phyloP scores from a whole-genome alignment of 1,140 invertebrate species.

The Paralvinella palmiformis region DNA sequence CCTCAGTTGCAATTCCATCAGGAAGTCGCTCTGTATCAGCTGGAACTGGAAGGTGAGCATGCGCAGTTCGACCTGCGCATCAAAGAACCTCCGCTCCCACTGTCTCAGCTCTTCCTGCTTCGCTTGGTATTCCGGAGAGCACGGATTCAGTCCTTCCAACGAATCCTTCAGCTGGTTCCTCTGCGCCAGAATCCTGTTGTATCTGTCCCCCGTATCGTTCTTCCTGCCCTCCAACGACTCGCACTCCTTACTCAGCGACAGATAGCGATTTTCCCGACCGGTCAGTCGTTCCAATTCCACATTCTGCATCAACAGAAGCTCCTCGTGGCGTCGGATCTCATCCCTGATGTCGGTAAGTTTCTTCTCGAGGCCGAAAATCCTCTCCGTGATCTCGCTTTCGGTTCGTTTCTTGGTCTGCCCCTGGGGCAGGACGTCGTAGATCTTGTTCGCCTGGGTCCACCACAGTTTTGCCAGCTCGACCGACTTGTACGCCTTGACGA shows the following conservation, averaged over 20 bases:
- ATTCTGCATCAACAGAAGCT: conserved; percentile 8
- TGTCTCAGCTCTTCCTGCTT: conserved; percentile 10
- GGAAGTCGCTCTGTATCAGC: conserved; percentile 23
- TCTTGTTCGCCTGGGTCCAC: conserved; percentile 27
- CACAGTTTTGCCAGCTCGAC: conserved; percentile 32
- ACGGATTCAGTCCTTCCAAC: not conserved
- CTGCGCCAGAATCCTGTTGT: conserved; percentile 1
- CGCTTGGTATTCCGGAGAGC: conserved; percentile 10
- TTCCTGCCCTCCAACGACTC: conserved; percentile 17
- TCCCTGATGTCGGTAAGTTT: conserved; percentile 8
- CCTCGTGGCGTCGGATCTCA: conserved; percentile 17
- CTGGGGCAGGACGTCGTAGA: conserved; percentile 20
- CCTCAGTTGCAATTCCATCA: conserved; percentile 26
- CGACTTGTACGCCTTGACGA: conserved; percentile 33
- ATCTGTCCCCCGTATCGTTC: conserved; percentile 8
- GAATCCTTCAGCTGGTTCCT: conserved; percentile 11
- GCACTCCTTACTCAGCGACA: conserved; percentile 4
- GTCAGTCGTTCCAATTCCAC: conserved; percentile 17
- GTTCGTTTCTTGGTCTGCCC: not conserved
- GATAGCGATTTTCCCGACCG: conserved; percentile 18
- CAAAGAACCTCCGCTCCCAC: conserved; percentile 9
- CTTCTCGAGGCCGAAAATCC: conserved; percentile 14
- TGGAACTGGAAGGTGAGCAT: not conserved
- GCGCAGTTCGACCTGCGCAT: not conserved
- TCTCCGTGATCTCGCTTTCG: conserved; percentile 1